phyloP scores from a whole-genome alignment of 2,113 vertebrate species.

The Oncorhynchus tshawytscha region DNA sequence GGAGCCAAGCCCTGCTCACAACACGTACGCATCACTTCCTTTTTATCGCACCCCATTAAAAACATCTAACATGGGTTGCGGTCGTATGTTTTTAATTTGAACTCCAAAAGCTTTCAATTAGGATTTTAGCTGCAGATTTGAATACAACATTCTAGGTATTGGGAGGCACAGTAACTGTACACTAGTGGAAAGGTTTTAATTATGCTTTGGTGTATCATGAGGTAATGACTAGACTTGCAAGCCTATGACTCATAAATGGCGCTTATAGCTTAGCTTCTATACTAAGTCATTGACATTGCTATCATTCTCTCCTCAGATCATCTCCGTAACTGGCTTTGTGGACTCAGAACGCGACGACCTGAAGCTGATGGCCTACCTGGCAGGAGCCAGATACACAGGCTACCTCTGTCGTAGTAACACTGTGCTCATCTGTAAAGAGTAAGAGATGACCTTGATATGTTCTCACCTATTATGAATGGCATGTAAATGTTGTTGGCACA shows the following conservation, averaged over 20 bases:
- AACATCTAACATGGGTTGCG: not conserved
- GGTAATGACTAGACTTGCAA: too few species aligned
- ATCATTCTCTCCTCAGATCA: conserved; percentile 74
- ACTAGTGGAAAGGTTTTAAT: too few species aligned
- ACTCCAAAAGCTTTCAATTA: too few species aligned
- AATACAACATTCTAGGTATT: too few species aligned
- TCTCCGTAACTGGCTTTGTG: conserved; percentile 94
- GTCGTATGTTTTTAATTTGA: too few species aligned
- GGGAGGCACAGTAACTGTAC: too few species aligned
- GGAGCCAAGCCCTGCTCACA: conserved; percentile 95
- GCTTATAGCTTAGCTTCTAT: too few species aligned
- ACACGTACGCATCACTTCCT: conserved; percentile 76
- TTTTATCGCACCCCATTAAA: not conserved
- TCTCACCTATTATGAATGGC: not conserved
- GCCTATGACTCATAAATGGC: too few species aligned
- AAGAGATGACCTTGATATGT: conserved; percentile 50
- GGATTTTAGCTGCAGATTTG: too few species aligned
- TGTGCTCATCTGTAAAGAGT: conserved; percentile 97
- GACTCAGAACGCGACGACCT: conserved; percentile 94
- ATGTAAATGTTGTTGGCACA: not conserved
- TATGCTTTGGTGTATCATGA: too few species aligned
- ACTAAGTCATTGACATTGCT: not conserved
- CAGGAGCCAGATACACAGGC: conserved; percentile 92
- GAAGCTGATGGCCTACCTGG: conserved; percentile 93
- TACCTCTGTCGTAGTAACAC: conserved; percentile 96